Conservation (phyloP, 2,113 vertebrate species). For the Oreotragus oreotragus region DNA sequence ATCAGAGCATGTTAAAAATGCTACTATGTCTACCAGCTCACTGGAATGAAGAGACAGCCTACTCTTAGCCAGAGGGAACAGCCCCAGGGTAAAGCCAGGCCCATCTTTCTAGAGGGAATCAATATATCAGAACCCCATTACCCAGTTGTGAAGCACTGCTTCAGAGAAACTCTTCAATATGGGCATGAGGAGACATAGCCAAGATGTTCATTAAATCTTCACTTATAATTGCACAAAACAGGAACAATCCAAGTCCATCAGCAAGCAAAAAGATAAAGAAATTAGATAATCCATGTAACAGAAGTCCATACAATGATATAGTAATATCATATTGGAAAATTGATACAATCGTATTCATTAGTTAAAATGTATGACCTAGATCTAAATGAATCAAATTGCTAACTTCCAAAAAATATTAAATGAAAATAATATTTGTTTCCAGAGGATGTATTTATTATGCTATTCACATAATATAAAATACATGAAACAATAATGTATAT, state of each 20-base stretch:
- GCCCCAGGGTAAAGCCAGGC: neutral
- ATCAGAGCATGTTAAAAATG: slow-evolving; percentile 17
- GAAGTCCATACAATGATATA: neutral
- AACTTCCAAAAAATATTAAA: neutral
- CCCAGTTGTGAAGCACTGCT: neutral
- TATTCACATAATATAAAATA: neutral
- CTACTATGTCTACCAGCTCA: neutral
- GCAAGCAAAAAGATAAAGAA: neutral
- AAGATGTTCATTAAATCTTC: neutral
- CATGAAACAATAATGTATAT: neutral
- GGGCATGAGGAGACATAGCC: neutral
- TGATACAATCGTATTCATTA: neutral
- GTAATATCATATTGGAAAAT: neutral
- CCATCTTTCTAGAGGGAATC: neutral
- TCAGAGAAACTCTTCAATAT: neutral
- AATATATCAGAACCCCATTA: neutral
- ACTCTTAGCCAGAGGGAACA: neutral
- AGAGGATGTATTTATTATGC: neutral
- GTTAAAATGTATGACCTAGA: slow-evolving; percentile 7
- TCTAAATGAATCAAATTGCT: neutral
- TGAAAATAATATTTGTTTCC: neutral
- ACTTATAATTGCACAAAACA: neutral
- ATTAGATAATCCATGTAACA: neutral
- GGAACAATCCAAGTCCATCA: neutral
- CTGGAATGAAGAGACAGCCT: neutral